phyloP scores from a whole-genome alignment of 1,140 invertebrate genomes.

The Drusus annulatus region DNA sequence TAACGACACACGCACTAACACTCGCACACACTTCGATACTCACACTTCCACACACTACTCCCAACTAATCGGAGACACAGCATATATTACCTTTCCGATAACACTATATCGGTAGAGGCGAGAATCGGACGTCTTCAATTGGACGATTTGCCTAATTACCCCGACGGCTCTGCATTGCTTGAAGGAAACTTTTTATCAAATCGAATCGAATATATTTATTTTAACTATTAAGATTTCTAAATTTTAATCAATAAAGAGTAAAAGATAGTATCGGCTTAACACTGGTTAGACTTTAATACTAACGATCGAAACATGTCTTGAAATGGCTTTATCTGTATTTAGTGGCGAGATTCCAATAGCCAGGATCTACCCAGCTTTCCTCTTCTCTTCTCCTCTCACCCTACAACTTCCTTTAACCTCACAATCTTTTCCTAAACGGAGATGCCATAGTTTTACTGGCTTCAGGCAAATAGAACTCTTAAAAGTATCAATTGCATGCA shows the following conservation, averaged over 20 bases:
- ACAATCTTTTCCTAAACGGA: too few relatives aligned
- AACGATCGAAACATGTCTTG: too few relatives aligned
- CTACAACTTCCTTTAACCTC: too few relatives aligned
- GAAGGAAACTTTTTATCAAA: not conserved
- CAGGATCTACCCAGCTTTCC: too few relatives aligned
- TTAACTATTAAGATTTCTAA: not conserved
- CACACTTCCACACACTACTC: not conserved
- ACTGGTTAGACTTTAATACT: too few relatives aligned
- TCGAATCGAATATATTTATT: not conserved
- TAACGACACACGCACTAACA: not conserved
- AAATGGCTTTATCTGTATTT: too few relatives aligned
- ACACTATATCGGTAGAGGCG: slow-evolving; percentile 10
- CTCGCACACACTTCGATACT: not conserved
- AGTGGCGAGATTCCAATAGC: too few relatives aligned
- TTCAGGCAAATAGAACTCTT: too few relatives aligned
- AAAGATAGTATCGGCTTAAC: too few relatives aligned
- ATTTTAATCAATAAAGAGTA: not conserved
- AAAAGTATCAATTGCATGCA: too few relatives aligned
- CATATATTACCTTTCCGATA: slow-evolving; percentile 18
- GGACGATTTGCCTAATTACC: slow-evolving; percentile 38
- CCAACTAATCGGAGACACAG: slow-evolving; percentile 26
- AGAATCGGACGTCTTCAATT: slow-evolving; percentile 37
- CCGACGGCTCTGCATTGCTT: not conserved
- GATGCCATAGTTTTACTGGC: too few relatives aligned
- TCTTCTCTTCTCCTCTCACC: too few relatives aligned